phyloP scores from a whole-genome alignment of 1,140 invertebrate genomes.

The Sarcophaga bullata region DNA sequence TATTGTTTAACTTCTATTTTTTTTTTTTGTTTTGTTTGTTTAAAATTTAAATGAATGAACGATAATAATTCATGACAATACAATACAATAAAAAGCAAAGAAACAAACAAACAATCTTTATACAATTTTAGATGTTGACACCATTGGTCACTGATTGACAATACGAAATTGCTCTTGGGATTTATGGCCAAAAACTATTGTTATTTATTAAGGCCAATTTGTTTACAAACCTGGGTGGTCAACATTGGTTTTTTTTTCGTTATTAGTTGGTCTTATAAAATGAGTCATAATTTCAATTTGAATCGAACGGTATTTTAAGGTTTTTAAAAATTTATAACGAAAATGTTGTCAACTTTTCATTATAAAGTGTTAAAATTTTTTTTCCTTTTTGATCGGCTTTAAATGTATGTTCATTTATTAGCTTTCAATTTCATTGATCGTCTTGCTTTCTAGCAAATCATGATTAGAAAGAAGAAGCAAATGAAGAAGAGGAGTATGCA shows the following conservation, averaged over 20 bases:
- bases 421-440: slow-evolving; percentile 21
- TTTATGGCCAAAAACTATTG: background rate
- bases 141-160: background rate
- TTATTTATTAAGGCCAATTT: background rate
- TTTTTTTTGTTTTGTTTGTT: too few relatives aligned
- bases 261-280: background rate
- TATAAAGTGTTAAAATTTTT: slow-evolving; percentile 4
- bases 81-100: background rate
- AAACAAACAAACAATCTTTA: slow-evolving; percentile 3
- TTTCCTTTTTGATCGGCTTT: background rate
- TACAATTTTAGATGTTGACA: slow-evolving; percentile 11
- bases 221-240: background rate
- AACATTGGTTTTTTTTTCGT: background rate
- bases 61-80: background rate
- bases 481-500: background rate
- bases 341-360: background rate
- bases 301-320: background rate
- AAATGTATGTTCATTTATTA: background rate
- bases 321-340: background rate
- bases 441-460: slow-evolving; percentile 7
- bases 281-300: background rate
- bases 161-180: background rate
- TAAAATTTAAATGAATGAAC: background rate
- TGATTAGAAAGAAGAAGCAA: background rate
- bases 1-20: background rate